A percentile compares a stretch with the other conserved stretches of the same genome.
phyloP scores from a whole-genome alignment of 1,140 invertebrate species.

The Aradophagus sp. region DNA sequence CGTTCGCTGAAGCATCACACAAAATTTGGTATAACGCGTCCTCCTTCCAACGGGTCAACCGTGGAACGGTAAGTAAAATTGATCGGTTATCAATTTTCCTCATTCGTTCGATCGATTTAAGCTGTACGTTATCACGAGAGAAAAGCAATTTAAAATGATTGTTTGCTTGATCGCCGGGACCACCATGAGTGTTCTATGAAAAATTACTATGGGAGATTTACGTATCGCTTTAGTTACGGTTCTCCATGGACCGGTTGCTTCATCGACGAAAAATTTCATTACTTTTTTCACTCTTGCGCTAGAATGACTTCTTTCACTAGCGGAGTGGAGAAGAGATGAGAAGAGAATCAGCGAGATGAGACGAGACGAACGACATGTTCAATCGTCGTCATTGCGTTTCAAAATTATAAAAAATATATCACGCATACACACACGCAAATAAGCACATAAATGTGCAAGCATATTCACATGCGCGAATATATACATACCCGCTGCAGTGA shows the following conservation, averaged over 20 bases:
- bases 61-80: constrained; percentile 30
- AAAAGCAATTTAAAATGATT: constrained; percentile 37
- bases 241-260: constrained; percentile 20
- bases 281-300: constrained; percentile 46
- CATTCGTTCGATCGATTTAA: constrained; percentile 17
- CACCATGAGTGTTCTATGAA: constrained; percentile 47
- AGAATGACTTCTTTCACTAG: constrained; percentile 59
- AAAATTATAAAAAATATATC: no score
- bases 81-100: constrained; percentile 37
- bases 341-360: no score
- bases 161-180: constrained; percentile 41
- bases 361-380: no score
- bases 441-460: no score
- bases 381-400: no score
- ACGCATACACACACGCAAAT: no score
- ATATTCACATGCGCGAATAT: no score
- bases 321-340: no score
- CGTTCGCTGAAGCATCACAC: no score
- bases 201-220: constrained; percentile 50
- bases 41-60: no score
- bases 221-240: constrained; percentile 54
- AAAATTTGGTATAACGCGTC: no score
- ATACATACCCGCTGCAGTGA: no score
- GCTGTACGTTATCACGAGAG: not conserved
- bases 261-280: constrained; percentile 54